These are phyloP conservation scores for Ichneumoninae sp. DNA, from an alignment of 2,888 invertebrate genomes.

Conservation along the genomic window DNA sequence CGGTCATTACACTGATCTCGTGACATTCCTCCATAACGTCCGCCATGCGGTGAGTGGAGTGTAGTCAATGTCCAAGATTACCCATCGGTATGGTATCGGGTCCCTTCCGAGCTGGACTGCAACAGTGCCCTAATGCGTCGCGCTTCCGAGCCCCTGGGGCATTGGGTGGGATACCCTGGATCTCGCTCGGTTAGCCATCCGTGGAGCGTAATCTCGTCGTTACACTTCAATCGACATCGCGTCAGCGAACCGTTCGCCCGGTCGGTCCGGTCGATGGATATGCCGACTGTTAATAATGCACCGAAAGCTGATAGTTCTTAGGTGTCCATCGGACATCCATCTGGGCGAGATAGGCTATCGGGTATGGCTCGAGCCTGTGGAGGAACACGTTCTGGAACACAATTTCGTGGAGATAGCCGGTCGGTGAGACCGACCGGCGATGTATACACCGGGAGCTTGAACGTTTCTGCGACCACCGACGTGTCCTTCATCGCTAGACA, in stretches of 20 bases:
- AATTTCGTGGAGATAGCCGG: background rate
- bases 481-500: slow-evolving; percentile 46
- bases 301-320: slow-evolving; percentile 53
- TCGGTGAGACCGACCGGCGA: background rate
- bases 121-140: slow-evolving; percentile 42
- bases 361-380: background rate
- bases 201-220: slow-evolving; percentile 81
- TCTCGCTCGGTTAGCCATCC: slow-evolving; percentile 75
- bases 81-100: slow-evolving; percentile 3
- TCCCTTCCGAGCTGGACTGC: slow-evolving; percentile 29
- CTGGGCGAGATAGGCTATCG: slow-evolving; percentile 4
- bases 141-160: slow-evolving; percentile 11
- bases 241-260: slow-evolving; percentile 53
- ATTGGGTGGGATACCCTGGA: slow-evolving; percentile 9
- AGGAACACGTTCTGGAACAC: background rate
- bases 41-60: background rate
- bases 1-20: background rate
- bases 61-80: background rate
- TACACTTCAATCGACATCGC: slow-evolving; percentile 83
- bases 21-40: background rate
- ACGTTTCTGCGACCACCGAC: slow-evolving; percentile 25
- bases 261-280: slow-evolving; percentile 41
- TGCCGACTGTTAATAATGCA: slow-evolving; percentile 48
- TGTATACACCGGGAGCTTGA: background rate
- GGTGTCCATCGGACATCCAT: background rate